phyloP scores from a whole-genome alignment of 2,888 invertebrate species.

The Cheilosia vulpina region DNA sequence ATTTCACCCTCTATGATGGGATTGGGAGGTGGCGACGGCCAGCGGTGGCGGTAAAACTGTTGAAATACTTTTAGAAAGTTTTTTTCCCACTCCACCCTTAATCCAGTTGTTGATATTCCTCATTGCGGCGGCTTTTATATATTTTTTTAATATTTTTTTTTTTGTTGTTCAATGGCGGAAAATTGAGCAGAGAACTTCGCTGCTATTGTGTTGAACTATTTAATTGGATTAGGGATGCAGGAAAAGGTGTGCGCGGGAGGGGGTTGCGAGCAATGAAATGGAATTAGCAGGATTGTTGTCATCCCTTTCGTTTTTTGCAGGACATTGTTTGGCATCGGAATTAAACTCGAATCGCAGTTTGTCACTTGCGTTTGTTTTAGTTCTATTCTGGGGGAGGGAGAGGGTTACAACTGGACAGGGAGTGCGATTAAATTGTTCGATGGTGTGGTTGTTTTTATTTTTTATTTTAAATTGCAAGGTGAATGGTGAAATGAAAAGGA shows the following conservation, averaged over 20 bases:
- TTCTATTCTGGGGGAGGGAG: too few species aligned
- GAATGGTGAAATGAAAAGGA: slow-evolving; percentile 34
- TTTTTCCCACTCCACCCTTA: neutral
- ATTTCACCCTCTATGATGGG: slow-evolving; percentile 5
- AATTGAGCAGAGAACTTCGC: slow-evolving; percentile 1
- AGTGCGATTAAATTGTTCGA: slow-evolving; percentile 14
- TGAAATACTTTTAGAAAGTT: slow-evolving; percentile 37
- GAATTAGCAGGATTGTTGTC: slow-evolving; percentile 41
- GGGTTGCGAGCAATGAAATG: neutral
- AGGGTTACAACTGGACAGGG: neutral
- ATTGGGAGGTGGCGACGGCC: neutral
- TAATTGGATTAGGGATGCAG: slow-evolving; percentile 45
- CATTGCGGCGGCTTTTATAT: slow-evolving; percentile 1
- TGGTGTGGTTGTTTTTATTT: neutral
- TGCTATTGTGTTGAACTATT: slow-evolving; percentile 51
- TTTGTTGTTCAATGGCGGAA: neutral
- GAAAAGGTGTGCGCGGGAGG: neutral
- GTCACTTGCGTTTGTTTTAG: slow-evolving; percentile 19
- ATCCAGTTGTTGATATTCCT: slow-evolving; percentile 38
- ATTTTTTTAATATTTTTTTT: neutral
- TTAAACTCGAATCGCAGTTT: slow-evolving; percentile 36
- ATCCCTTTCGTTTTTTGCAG: neutral
- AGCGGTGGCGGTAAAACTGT: slow-evolving; percentile 21
- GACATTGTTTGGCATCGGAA: slow-evolving; percentile 29
- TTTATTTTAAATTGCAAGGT: neutral